phyloP scores from a whole-genome alignment of 2,888 invertebrate genomes.

The Podabrus alpinus region DNA sequence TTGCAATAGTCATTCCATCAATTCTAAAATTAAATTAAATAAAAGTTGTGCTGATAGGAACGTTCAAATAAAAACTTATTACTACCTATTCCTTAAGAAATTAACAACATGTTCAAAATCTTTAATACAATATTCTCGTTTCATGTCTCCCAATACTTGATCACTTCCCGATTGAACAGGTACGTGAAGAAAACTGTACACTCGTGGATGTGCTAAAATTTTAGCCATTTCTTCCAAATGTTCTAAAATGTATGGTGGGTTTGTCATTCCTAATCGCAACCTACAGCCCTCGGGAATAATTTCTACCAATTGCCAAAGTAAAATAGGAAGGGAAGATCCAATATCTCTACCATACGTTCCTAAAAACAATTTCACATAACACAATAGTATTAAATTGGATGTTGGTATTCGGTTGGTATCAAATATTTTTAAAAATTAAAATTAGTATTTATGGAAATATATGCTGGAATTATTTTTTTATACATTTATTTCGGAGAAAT shows the following conservation, averaged over 20 bases:
- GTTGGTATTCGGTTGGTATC: too few species aligned
- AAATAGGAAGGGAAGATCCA: constrained; percentile 81
- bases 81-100: constrained; percentile 73
- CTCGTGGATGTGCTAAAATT: constrained; percentile 84
- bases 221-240: constrained; percentile 88
- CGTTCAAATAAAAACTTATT: neutral
- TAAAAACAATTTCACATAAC: constrained; percentile 36
- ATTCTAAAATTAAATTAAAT: constrained; percentile 62
- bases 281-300: constrained; percentile 76
- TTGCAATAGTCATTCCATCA: constrained; percentile 90
- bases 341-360: constrained; percentile 95
- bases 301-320: constrained; percentile 84
- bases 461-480: too few species aligned
- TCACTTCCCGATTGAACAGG: constrained; percentile 99
- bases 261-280: constrained; percentile 95
- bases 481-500: too few species aligned
- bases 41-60: neutral
- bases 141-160: constrained; percentile 92
- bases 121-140: constrained; percentile 86
- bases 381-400: neutral
- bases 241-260: constrained; percentile 97
- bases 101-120: constrained; percentile 92
- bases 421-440: too few species aligned
- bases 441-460: too few species aligned
- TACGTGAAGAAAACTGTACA: constrained; percentile 95